Conservation (phyloP, 2,888 invertebrate genomes). For the Harpalus rubripes region DNA sequence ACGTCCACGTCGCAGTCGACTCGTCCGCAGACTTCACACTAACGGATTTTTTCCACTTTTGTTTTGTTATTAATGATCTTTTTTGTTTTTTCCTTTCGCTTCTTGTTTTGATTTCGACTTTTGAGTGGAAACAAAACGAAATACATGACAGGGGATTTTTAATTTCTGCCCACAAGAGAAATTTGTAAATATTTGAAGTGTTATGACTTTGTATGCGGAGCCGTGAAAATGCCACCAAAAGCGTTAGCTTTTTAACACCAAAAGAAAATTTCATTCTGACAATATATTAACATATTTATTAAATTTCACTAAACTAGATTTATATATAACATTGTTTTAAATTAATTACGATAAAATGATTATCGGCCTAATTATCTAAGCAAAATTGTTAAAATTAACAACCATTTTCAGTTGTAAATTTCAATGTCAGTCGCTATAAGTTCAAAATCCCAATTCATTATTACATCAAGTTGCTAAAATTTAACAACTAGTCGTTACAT, state of each 20-base stretch:
- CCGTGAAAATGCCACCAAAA: conserved; percentile 23
- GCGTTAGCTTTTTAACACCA: conserved; percentile 16
- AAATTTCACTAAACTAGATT: not conserved
- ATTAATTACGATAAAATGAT: too few relatives aligned
- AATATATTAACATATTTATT: not conserved
- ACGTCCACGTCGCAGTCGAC: conserved; percentile 24
- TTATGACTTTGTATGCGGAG: conserved; percentile 23
- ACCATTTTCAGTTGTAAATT: too few relatives aligned
- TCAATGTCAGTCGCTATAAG: too few relatives aligned
- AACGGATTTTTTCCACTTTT: conserved; percentile 62
- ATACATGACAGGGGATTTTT: conserved; percentile 61
- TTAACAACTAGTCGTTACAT: too few relatives aligned
- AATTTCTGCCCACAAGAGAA: conserved; percentile 38
- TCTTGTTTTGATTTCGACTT: conserved; percentile 65
- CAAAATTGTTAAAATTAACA: too few relatives aligned
- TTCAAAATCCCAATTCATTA: too few relatives aligned
- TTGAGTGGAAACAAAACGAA: conserved; percentile 58
- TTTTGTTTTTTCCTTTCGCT: conserved; percentile 58
- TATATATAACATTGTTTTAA: too few relatives aligned
- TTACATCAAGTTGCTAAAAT: too few relatives aligned
- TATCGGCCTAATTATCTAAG: too few relatives aligned
- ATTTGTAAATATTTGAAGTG: conserved; percentile 52
- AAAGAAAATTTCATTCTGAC: not conserved
- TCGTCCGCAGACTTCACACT: conserved; percentile 56
- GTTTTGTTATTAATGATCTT: conserved; percentile 67